A percentile compares a stretch with the other conserved stretches of the same genome.
phyloP scores from a whole-genome alignment of 2,113 vertebrate species.

The Triplophysa siluroides region DNA sequence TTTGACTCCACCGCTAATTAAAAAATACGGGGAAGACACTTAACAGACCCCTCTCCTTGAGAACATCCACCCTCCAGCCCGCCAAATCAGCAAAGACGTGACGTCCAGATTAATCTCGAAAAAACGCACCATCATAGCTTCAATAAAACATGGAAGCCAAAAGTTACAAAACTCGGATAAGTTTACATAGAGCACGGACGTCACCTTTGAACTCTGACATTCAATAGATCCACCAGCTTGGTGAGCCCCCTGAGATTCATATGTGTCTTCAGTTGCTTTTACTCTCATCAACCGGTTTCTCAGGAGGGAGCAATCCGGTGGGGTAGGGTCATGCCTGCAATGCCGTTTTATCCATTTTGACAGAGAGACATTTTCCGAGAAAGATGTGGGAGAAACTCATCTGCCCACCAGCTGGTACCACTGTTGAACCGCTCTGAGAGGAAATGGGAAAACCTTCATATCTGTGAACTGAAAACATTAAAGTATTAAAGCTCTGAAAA shows the following conservation, averaged over 20 bases:
- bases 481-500: background rate
- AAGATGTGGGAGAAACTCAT: conserved; percentile 19
- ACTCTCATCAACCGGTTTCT: conserved; percentile 11
- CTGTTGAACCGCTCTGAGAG: conserved; percentile 8
- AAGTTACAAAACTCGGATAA: background rate
- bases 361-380: conserved; percentile 33
- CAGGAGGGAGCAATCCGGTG: conserved; percentile 22
- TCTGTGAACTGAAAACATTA: conserved; percentile 25
- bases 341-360: conserved; percentile 29
- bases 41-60: conserved; percentile 11
- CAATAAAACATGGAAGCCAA: background rate
- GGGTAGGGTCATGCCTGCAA: conserved; percentile 26
- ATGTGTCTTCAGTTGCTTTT: conserved; percentile 2
- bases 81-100: conserved; percentile 19
- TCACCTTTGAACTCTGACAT: background rate
- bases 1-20: conserved; percentile 45
- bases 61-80: background rate
- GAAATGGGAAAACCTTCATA: conserved; percentile 44
- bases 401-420: conserved; percentile 39
- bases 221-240: background rate
- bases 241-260: background rate
- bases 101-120: background rate
- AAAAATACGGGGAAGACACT: conserved; percentile 18
- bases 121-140: background rate
- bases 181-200: background rate